Conservation (phyloP, 2,888 invertebrate genomes). For the Ceraclea dissimilis region DNA sequence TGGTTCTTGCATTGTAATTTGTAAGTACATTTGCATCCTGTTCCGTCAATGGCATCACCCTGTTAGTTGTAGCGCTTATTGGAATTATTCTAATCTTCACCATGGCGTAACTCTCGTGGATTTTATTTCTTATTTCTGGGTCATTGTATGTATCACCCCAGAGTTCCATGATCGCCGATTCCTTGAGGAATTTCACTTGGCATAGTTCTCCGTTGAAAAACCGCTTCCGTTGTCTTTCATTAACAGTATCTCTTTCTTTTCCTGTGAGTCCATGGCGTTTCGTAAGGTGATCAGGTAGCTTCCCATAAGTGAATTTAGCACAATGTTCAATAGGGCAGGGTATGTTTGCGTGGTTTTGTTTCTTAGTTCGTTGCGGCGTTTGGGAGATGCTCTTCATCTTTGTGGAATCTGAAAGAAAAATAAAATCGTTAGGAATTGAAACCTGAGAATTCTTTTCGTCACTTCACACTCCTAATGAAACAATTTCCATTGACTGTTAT, state of each 20-base stretch:
- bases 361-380: slow-evolving; percentile 43
- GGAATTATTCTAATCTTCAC: slow-evolving; percentile 48
- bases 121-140: slow-evolving; percentile 43
- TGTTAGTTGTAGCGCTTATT: slow-evolving; percentile 39
- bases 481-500: background rate
- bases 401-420: slow-evolving; percentile 8
- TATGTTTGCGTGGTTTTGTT: slow-evolving; percentile 49
- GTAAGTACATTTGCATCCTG: slow-evolving; percentile 48
- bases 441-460: no score
- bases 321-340: slow-evolving; percentile 49
- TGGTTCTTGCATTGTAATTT: slow-evolving; percentile 46
- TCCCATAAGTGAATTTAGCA: slow-evolving; percentile 47
- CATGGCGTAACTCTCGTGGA: slow-evolving; percentile 45
- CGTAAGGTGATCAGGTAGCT: slow-evolving; percentile 46
- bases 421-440: background rate
- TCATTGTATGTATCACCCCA: slow-evolving; percentile 48
- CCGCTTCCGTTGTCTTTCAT: slow-evolving; percentile 46
- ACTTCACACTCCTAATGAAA: background rate
- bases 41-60: slow-evolving; percentile 43
- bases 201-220: slow-evolving; percentile 50
- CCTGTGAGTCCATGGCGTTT: slow-evolving; percentile 47
- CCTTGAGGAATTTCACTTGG: slow-evolving; percentile 45
- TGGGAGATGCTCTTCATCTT: slow-evolving; percentile 18
- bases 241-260: slow-evolving; percentile 43
- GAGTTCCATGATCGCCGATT: slow-evolving; percentile 46